Base-by-base conservation (phyloP, 2,888 invertebrate genomes). In the Orthosia gothica region DNA sequence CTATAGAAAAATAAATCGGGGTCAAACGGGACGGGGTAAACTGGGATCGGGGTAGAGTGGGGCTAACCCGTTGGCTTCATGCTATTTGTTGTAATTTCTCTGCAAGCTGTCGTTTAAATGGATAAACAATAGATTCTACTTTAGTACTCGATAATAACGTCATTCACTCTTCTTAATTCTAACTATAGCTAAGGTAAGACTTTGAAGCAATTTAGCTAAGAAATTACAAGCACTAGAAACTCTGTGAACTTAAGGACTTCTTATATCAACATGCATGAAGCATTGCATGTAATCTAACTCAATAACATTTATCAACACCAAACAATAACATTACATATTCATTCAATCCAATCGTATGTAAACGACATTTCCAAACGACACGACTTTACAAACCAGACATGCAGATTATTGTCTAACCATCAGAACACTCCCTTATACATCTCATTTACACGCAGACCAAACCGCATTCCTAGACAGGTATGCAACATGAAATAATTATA, bases 391-490 rank as follows among this genome's bases (percentile, higher is more conserved):
- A 72, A 65, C 70, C 11, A 65, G 80, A 54, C 66, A 57, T 12
- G 64, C 18, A 63, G 52, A 54, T 71, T 50, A 67, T 65, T 71
- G 78, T 83, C 76, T 80, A 18, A 62, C 54, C 18, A 40, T 84
- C 40, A 49, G 70, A 0, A 61, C 79, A 73, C 79, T 69, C 71
- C 79, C 52, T 82, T 67, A 71, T 58, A 50, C 62, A 66, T 74
- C 74, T 87, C 47, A 84, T 87, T 79, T 70, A 67, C 64, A 70
- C 63, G 62, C 67, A 65, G 16, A 74, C 68, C 62, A 32, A 73
- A 87, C 85, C 57, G 32, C 85, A 85, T 85, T 85, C 85, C 72
- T 85, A 66, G 26, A 54, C 82, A 62, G 26, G 87, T 79, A 82
- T 82, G 78, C 79, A 82, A 69, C 32, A 57, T 70, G 71, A 82